Evolutionary conservation across 2,888 invertebrate genomes (phyloP).

Genomic region (Venustoraphidia nigricollis): DNA sequence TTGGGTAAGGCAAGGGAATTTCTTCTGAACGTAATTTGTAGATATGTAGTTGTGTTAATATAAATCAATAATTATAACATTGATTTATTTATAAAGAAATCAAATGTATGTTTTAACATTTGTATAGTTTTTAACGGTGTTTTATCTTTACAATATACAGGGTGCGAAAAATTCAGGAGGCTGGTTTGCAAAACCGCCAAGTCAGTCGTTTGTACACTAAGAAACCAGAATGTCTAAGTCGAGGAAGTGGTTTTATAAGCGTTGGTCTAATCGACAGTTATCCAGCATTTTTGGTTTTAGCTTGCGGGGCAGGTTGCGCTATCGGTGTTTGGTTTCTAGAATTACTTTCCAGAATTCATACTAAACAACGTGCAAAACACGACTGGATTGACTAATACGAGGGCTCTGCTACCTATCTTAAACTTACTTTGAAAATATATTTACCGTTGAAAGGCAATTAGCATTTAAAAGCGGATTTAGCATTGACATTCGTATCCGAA

Average conservation of each 20-base stretch:
- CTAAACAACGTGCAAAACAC: no score
- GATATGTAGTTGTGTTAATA: no score
- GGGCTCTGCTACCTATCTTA: no score
- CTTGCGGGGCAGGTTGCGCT: slow-evolving; percentile 7
- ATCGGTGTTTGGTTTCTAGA: no score
- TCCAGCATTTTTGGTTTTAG: slow-evolving; percentile 21
- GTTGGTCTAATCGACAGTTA: slow-evolving; percentile 38
- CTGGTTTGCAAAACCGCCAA: slow-evolving; percentile 34
- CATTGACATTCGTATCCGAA: no score
- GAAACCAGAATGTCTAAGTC: slow-evolving; percentile 34
- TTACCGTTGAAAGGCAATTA: no score
- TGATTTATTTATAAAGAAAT: no score
- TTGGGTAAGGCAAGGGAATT: slow-evolving; percentile 27
- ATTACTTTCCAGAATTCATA: no score
- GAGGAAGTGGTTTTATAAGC: slow-evolving; percentile 35
- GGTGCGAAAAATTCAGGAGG: slow-evolving; percentile 34
- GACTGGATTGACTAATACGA: no score
- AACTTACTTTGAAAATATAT: no score
- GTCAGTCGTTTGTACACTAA: slow-evolving; percentile 31
- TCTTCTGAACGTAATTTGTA: background rate
- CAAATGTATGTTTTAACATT: background rate
- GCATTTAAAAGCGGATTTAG: no score
- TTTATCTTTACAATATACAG: slow-evolving; percentile 17
- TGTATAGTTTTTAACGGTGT: background rate
- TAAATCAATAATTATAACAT: no score